Conservation (phyloP, 2,797 vertebrate species). For the Oceanodroma leucorhoa region DNA sequence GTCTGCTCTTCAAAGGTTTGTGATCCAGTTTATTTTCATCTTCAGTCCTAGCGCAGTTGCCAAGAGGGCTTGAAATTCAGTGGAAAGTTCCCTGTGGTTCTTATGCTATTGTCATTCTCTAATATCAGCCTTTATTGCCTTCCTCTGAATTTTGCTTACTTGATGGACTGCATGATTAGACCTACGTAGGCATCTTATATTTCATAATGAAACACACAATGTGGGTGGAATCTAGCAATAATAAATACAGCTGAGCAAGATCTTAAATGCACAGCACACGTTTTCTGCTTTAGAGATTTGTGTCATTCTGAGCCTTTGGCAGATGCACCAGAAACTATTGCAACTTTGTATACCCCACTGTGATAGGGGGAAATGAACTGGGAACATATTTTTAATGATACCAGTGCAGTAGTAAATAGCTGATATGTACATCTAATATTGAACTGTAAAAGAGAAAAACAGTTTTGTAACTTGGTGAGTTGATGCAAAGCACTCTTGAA, state of each 20-base stretch:
- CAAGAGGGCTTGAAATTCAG: background rate
- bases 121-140: background rate
- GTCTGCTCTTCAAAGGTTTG: background rate
- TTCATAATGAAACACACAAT: background rate
- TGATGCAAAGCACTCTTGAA: background rate
- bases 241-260: background rate
- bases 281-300: background rate
- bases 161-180: background rate
- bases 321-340: background rate
- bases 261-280: background rate
- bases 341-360: background rate
- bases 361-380: background rate
- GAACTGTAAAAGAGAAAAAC: background rate
- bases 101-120: background rate
- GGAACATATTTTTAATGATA: background rate
- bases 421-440: background rate
- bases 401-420: background rate
- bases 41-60: background rate
- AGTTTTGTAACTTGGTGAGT: background rate
- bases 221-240: background rate
- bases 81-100: background rate
- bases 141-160: constrained; percentile 30
- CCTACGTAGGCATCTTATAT: background rate
- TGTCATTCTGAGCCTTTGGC: background rate
- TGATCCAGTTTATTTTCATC: background rate